Evolutionary conservation across 2,113 vertebrate genomes (phyloP).

Genomic region (Sylvietta virens): DNA sequence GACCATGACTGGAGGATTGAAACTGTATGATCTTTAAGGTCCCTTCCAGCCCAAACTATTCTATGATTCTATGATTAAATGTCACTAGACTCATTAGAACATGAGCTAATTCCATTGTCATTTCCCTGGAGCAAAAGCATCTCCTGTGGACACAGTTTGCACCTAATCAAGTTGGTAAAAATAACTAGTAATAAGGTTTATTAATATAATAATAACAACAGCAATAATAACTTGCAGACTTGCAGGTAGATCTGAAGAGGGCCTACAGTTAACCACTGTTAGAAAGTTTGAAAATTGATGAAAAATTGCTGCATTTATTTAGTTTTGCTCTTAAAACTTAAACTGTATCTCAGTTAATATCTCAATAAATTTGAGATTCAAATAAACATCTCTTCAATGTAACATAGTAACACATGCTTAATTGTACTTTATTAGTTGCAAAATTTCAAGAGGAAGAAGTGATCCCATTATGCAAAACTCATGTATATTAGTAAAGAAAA

Average conservation of each 20-base stretch:
- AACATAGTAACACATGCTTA: not conserved
- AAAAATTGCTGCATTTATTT: not conserved
- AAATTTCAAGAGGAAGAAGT: not conserved
- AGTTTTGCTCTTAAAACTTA: not conserved
- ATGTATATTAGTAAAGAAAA: not conserved
- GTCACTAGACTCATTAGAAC: not conserved
- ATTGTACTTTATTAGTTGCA: not conserved
- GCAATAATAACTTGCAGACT: not conserved
- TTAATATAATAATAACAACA: not conserved
- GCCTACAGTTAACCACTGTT: not conserved
- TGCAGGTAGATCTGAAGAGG: not conserved
- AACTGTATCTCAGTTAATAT: not conserved
- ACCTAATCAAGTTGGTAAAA: not conserved
- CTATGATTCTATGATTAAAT: not conserved
- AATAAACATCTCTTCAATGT: not conserved
- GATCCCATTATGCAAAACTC: not conserved
- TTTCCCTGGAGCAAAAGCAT: not conserved
- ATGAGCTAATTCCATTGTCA: not conserved
- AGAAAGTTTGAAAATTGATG: not conserved
- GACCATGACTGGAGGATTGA: not conserved
- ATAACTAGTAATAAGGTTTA: not conserved
- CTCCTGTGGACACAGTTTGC: not conserved
- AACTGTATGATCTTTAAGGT: not conserved
- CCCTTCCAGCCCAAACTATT: not conserved
- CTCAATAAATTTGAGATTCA: not conserved